Base-by-base conservation (phyloP, 53 echinoderm and acorn worm genomes). In the Holothuria leucospilota region DNA sequence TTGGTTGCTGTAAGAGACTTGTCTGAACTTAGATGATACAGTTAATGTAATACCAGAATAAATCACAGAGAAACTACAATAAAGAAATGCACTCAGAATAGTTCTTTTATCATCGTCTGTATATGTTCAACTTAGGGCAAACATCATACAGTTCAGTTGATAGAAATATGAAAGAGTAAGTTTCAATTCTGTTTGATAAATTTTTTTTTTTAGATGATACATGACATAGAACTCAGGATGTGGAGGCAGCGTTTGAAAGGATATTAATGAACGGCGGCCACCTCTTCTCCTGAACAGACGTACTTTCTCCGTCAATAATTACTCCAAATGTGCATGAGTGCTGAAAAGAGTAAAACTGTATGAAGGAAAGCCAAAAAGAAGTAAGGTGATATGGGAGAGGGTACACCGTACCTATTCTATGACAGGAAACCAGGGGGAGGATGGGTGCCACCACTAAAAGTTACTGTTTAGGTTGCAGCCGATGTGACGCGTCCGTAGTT, bases 321-420 rank as follows among this genome's bases (percentile, higher is more conserved):
- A 94, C 96, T 25, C 96, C 94, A 86, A 96, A 96, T 65, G 96
- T 96, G 12, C 96, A 96, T 59, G 96, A 96, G 84, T 96, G 96
- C 94, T 94, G 78, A 94, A 96, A 62, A 69, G 96, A 60, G 96
- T 95, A 26, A 93, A 96, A 59, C 88, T 96, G 62, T 96, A 91
- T 85, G 96, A 96, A 63, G 96, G 96, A 11, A 94, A 96, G 84
- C 96, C 94, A 2, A 94, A 94, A 72, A n/a, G 94, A 96, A 63
- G 96, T 96, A 60, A 85, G 91, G 15, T 64, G 25, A 64, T 10
- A 64, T 25, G 64, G 27, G 10, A 10, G 64, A 16, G 64, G 64
- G 12, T 6, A 42, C 42, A 42, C 42, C 9, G n/a, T n/a, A n/a
- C n/a, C n/a, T n/a, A n/a, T n/a, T n/a, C n/a, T n/a, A n/a, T n/a